Base-by-base conservation (phyloP, 2,113 vertebrate genomes). In the Pelmatolapia mariae region DNA sequence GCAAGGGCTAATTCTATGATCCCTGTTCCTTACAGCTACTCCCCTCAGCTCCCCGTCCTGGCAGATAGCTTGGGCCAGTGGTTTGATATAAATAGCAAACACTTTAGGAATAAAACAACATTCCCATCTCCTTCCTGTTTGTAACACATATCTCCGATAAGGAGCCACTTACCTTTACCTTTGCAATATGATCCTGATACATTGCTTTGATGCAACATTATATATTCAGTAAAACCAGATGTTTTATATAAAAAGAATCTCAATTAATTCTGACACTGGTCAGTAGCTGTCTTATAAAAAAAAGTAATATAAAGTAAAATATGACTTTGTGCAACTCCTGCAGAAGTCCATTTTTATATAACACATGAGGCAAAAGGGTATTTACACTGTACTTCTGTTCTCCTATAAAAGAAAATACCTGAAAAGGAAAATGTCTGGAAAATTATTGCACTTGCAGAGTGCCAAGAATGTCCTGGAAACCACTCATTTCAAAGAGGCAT, bases 351-450 rank as follows among this genome's bases (percentile, higher is more conserved):
- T 6, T n/a, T 89, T 84, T 76, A 50, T 54, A 54, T 80, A 38
- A 26, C 16, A 80, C 52, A 71, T 9, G 50, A 78, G 38, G 57
- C 76, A 57, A 76, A n/a, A 1, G 45, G 36, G 31, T 80, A 82
- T 52, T 78, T 47, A 9, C 26, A 33, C 38, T 33, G 82, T 3
- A 7, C 12, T 76, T 31, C 54, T 76, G 19, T 83, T 54, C 8
- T 24, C 18, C 29, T 73, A 40, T 57, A 88, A 79, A 86, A 89
- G n/a, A 59, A 85, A 82, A 68, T 22, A 56, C 59, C 18, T 86
- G 26, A 79, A 88, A 86, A 82, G 80, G 43, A 86, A 91, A 86
- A 82, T 85, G 53, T 85, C 87, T 87, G 84, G 83, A 83, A 92
- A 92, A 87, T 11, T 2, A 80, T 52, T 68, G 31, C 52, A 53